Evolutionary conservation across 2,797 vertebrate genomes (phyloP).

Genomic region (Crax fasciolata): DNA sequence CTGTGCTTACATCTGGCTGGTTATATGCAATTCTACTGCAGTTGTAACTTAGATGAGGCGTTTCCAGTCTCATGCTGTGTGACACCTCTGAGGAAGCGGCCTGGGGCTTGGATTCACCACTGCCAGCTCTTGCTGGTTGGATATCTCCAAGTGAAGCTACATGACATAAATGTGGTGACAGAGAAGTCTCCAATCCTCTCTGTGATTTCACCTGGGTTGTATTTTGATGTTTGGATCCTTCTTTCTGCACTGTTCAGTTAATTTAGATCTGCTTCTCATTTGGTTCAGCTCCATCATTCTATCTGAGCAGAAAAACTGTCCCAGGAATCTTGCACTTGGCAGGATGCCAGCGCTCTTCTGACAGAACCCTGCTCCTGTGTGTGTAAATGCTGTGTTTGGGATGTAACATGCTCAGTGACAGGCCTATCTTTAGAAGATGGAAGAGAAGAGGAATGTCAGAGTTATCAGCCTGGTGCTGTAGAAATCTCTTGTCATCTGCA

Average conservation of each 20-base stretch:
- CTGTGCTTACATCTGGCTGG: background rate
- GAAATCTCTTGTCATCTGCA: conserved; percentile 43
- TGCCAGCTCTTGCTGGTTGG: background rate
- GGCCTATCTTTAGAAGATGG: conserved; percentile 20
- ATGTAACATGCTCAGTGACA: background rate
- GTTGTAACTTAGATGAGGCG: background rate
- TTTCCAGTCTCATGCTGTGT: background rate
- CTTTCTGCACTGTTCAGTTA: background rate
- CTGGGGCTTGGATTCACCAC: background rate
- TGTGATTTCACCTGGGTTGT: background rate
- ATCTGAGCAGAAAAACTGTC: background rate
- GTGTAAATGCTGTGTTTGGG: background rate
- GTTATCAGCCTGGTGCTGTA: conserved; percentile 9
- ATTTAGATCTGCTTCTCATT: background rate
- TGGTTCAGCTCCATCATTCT: background rate
- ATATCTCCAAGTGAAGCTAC: background rate
- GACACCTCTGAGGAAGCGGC: background rate
- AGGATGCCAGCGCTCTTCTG: background rate
- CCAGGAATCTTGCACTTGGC: background rate
- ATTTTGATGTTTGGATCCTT: background rate
- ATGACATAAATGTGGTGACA: background rate
- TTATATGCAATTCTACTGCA: background rate
- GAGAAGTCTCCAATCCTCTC: background rate
- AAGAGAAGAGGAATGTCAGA: conserved; percentile 5
- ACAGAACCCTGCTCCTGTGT: background rate